These are phyloP conservation scores for Cotesia vestalis DNA, from an alignment of 1,140 invertebrate genomes.

Conservation along the genomic window DNA sequence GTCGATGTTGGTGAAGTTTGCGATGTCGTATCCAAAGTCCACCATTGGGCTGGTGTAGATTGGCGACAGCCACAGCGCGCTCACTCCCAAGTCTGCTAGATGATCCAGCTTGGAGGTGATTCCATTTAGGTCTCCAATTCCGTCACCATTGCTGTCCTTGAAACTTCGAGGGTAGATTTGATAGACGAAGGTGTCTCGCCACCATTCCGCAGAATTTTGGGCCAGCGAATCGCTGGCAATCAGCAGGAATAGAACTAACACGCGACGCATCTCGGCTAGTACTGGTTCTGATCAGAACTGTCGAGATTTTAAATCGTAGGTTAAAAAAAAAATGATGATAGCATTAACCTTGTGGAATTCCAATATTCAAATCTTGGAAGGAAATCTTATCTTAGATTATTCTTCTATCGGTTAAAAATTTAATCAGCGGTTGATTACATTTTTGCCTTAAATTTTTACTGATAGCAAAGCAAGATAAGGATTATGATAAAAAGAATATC, in stretches of 20 bases:
- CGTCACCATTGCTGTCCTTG: conserved; percentile 79
- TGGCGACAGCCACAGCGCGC: conserved; percentile 65
- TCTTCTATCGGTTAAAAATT: background rate
- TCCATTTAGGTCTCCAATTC: conserved; percentile 76
- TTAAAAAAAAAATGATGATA: background rate
- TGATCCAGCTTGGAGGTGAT: conserved; percentile 46
- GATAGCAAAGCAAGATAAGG: no score
- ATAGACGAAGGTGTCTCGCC: conserved; percentile 77
- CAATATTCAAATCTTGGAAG: no score
- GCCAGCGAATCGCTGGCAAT: background rate
- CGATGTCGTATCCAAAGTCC: conserved; percentile 64
- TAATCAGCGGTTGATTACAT: background rate
- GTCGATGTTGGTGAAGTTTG: conserved; percentile 64
- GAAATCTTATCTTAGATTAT: background rate
- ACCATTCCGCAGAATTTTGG: conserved; percentile 68
- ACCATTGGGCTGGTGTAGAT: conserved; percentile 65
- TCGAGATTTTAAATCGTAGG: no score
- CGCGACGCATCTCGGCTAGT: conserved; percentile 24
- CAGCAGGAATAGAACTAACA: background rate
- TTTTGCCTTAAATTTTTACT: no score
- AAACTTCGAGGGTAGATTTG: conserved; percentile 84
- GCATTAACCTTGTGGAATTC: no score
- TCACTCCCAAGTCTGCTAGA: conserved; percentile 51
- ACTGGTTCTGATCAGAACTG: background rate
- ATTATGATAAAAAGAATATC: background rate